Percentiles rank a stretch among this genome's conserved stretches.
Conservation (phyloP, 2,113 vertebrate genomes). For the Prolemur simus region DNA sequence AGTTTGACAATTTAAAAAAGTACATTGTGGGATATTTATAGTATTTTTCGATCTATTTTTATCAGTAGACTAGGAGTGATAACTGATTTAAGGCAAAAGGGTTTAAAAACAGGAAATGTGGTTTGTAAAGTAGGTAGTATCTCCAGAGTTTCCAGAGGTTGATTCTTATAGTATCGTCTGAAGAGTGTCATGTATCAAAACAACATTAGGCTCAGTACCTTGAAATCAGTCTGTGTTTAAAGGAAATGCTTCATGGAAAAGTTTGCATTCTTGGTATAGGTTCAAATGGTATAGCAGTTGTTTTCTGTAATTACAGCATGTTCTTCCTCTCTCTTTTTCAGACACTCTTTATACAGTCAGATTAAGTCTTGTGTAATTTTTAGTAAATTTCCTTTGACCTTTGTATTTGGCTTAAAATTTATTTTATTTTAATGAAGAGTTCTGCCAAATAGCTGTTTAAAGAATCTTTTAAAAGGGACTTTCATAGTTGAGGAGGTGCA, state of each 20-base stretch:
- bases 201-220: slow-evolving; percentile 77
- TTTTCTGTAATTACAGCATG: slow-evolving; percentile 26
- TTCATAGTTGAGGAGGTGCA: background rate
- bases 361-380: background rate
- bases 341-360: background rate
- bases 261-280: slow-evolving; percentile 60
- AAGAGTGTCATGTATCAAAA: slow-evolving; percentile 79
- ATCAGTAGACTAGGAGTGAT: slow-evolving; percentile 80
- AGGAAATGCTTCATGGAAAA: slow-evolving; percentile 80
- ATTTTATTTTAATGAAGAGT: slow-evolving; percentile 16
- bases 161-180: slow-evolving; percentile 76
- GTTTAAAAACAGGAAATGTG: slow-evolving; percentile 91
- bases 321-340: slow-evolving; percentile 38
- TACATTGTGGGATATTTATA: slow-evolving; percentile 85
- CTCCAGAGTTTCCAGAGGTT: slow-evolving; percentile 88
- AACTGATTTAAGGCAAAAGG: slow-evolving; percentile 83
- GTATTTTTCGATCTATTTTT: slow-evolving; percentile 86
- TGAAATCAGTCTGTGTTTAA: slow-evolving; percentile 74
- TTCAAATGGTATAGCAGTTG: slow-evolving; percentile 45
- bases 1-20: slow-evolving; percentile 82
- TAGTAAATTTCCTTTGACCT: slow-evolving; percentile 18
- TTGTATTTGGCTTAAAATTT: slow-evolving; percentile 37
- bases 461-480: background rate
- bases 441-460: background rate
- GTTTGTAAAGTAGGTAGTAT: slow-evolving; percentile 85